Base-by-base conservation (phyloP, 1,140 invertebrate genomes). In the Spodoptera frugiperda region DNA sequence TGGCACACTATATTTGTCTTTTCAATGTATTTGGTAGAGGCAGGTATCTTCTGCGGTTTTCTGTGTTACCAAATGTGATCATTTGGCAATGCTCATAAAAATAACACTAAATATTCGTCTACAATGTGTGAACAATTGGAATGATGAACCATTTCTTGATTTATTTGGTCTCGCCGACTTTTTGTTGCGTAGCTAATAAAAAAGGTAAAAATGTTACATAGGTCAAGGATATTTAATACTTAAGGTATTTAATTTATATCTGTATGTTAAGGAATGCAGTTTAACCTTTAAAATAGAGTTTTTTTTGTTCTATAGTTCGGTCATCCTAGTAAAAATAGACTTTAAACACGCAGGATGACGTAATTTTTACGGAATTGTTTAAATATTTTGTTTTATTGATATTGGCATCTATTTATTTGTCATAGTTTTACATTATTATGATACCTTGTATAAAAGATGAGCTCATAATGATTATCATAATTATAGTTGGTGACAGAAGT, bases 251-350 rank as follows among this genome's bases (percentile, higher is more conserved):
- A 30, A 25, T 49, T 8, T 17, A 9, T 49, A 57, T 48, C 33
- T 48, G 19, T 6, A 67, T 67, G 63, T 25, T 1, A 9, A 48
- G 44, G 63, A 67, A 67, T 48, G 48, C 6, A 12, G 46, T 17
- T 49, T 49, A 67, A 67, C 63, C 63, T 67, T 67, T 67, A 67
- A 3, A 49, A 11, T 19, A 33, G 5, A 44, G 21, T 21, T 49
- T 46, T 67, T 65, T 39, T 67, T 63, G 1, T 17, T 25, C 21
- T 21, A 14, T 25, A 5, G 15, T 67, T 67, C 11, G 39, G 21
- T 67, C 63, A 67, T 67, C 44, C 21, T 67, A 30, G 44, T 25
- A 67, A 67, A 67, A 67, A 67, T 67, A 67, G 63, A 67, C 46
- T 49, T 49, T 48, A 46, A 21, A 44, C 44, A 65, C 61, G 17